Percentiles rank a stretch among this genome's conserved stretches.
Conservation (phyloP, 2,888 invertebrate genomes). For the Phragmatobia fuliginosa region DNA sequence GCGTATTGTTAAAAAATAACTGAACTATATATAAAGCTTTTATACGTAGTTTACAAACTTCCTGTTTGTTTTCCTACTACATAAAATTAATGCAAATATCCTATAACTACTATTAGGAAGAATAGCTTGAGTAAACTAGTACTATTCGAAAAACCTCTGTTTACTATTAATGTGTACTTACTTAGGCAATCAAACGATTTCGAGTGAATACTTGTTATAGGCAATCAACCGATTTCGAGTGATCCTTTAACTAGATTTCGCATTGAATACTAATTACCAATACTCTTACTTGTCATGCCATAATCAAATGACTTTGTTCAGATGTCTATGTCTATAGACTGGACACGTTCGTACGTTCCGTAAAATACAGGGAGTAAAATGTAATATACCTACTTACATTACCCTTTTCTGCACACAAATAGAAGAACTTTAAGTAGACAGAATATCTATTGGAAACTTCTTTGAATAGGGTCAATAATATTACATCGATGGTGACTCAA, state of each 20-base stretch:
- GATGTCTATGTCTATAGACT: background rate
- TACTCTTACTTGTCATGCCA: background rate
- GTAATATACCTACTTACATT: no score
- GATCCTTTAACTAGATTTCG: background rate
- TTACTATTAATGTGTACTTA: background rate
- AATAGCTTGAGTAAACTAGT: background rate
- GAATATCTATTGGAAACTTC: no score
- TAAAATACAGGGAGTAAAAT: background rate
- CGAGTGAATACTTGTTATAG: background rate
- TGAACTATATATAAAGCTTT: background rate
- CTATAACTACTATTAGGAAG: slow-evolving; percentile 1
- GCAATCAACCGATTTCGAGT: background rate
- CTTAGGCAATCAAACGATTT: background rate
- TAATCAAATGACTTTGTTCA: background rate
- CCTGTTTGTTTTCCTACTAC: background rate
- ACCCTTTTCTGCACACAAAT: no score
- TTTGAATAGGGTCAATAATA: background rate
- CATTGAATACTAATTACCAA: background rate
- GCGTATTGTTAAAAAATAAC: no score
- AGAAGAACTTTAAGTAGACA: no score
- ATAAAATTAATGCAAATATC: background rate
- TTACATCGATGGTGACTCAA: background rate
- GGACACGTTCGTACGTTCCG: background rate
- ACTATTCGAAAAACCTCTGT: background rate
- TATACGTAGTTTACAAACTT: background rate